Conservation (phyloP, 2,888 invertebrate genomes). For the Xylota segnis region DNA sequence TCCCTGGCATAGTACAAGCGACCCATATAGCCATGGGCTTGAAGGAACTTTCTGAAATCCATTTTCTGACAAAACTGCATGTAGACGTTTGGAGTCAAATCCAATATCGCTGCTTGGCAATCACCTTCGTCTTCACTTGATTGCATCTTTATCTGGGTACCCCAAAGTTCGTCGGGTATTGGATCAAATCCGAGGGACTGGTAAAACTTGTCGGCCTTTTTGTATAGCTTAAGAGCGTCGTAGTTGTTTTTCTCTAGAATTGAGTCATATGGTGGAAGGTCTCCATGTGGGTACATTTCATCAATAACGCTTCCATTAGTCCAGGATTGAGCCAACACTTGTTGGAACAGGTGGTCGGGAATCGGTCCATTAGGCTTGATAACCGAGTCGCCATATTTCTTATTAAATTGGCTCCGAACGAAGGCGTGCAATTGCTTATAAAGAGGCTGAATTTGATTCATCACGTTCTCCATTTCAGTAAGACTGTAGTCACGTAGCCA, state of each 20-base stretch:
- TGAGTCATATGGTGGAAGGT: too few relatives aligned
- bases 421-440: too few relatives aligned
- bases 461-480: not conserved
- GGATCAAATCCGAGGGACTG: not conserved
- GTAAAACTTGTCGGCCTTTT: not conserved
- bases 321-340: too few relatives aligned
- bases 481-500: not conserved
- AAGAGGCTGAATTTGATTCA: too few relatives aligned
- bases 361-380: too few relatives aligned
- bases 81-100: conserved; percentile 10
- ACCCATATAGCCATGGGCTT: conserved; percentile 69
- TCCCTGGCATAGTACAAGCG: conserved; percentile 52
- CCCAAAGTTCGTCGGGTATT: conserved; percentile 5
- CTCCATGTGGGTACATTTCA: too few relatives aligned
- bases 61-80: conserved; percentile 65
- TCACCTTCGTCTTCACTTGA: conserved; percentile 11
- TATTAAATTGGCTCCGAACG: too few relatives aligned
- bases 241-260: too few relatives aligned
- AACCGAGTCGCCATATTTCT: too few relatives aligned
- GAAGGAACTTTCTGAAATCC: conserved; percentile 66
- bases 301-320: too few relatives aligned
- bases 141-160: not conserved
- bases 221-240: too few relatives aligned
- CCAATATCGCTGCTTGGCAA: conserved; percentile 37
- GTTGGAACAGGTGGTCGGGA: too few relatives aligned